Evolutionary conservation across 1,140 invertebrate species (phyloP), one percentile per base, ranked within the genome.

Genomic region (Leptinotarsa texana): DNA sequence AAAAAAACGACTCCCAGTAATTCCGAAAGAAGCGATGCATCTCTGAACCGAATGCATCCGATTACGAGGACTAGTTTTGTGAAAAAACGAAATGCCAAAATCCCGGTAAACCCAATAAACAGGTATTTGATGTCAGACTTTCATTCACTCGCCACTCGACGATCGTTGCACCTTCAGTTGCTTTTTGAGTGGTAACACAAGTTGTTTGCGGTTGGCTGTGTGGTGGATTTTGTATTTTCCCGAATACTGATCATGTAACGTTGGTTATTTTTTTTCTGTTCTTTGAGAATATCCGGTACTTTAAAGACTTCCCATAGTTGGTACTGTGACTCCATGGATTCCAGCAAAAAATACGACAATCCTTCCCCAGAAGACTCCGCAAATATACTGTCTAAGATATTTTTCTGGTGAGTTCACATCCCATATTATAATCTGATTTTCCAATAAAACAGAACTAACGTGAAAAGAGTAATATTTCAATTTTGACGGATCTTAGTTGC

Each of bases 301-400:
- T 42, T 42, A 3, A 42, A 42, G 33, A 11, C 33, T 42, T 11
- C 3, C 15, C 51, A 2, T 18, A 57, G 3, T 4, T 15, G n/a
- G 51, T 57, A 8, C 15, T 17, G n/a, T 15, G 51, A n/a, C 15
- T 42, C 8, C n/a, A 68, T 68, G 66, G 66, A 68, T 68, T 68
- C 66, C 15, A 68, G 24, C 13, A 68, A 68, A 42, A 68, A 68
- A 42, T 42, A 68, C 42, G 33, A 68, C 18, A 42, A 68, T 68
- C 66, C 66, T 11, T 68, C 66, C 24, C 66, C 66, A 5, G 24
- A 68, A 21, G 15, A 42, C 4, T 68, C 66, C 0, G 66, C 66
- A 47, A 68, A 68, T n/a, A 8, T 68, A 42, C 42, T 68, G n/a
- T 68, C 66, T 0, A 68, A 68, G 42, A n/a, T 49, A 15, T 68